phyloP scores from a whole-genome alignment of 2,888 invertebrate species.

The Melieria omissa region DNA sequence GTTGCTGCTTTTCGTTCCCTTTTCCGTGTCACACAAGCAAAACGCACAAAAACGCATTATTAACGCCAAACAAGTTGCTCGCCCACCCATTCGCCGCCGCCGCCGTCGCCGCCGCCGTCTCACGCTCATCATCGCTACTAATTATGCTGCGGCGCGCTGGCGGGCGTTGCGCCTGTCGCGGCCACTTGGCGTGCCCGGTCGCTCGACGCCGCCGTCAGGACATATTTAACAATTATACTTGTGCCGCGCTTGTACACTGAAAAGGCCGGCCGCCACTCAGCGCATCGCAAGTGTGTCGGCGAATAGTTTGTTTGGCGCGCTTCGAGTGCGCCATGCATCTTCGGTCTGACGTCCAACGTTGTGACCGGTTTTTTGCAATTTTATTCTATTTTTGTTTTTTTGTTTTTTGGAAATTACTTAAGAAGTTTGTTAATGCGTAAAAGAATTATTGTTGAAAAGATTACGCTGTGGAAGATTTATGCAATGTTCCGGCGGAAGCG shows the following conservation, averaged over 20 bases:
- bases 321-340: too few relatives aligned
- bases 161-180: too few relatives aligned
- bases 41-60: too few relatives aligned
- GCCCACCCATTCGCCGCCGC: too few relatives aligned
- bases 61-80: too few relatives aligned
- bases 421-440: constrained; percentile 42
- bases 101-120: too few relatives aligned
- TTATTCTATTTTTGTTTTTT: too few relatives aligned
- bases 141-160: too few relatives aligned
- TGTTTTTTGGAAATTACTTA: not conserved
- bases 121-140: too few relatives aligned
- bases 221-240: constrained; percentile 1
- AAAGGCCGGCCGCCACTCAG: not conserved
- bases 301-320: not conserved
- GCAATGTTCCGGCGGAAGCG: constrained; percentile 23
- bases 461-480: constrained; percentile 34
- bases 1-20: not conserved
- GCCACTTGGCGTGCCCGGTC: not conserved
- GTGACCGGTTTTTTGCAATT: too few relatives aligned
- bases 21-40: not conserved
- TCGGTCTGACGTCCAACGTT: too few relatives aligned
- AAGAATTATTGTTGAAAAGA: constrained; percentile 45
- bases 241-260: not conserved
- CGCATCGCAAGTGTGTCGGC: not conserved
- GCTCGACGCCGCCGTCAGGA: not conserved